A percentile compares a stretch with the other conserved stretches of the same genome.
Conservation (phyloP, 2,888 invertebrate genomes). For the Pachliopta kotzebuea region DNA sequence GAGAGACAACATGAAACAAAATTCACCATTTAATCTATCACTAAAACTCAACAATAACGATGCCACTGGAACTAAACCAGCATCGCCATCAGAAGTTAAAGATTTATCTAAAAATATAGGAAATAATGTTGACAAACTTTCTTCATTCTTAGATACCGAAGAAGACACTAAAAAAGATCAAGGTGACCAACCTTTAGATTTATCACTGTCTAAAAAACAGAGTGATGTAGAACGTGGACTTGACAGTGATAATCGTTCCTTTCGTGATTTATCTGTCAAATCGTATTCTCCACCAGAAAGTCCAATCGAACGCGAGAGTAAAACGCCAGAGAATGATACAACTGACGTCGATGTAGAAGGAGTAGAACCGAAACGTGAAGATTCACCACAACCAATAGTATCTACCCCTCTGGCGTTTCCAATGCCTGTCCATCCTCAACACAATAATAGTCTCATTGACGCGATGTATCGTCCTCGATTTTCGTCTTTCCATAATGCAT, state of each 20-base stretch:
- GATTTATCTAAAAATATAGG: constrained; percentile 59
- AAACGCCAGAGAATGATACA: constrained; percentile 75
- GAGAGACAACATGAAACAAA: constrained; percentile 60
- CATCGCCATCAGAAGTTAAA: constrained; percentile 55
- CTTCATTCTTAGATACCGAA: constrained; percentile 61
- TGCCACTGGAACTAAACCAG: constrained; percentile 46
- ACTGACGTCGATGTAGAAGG: constrained; percentile 80
- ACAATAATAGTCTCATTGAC: constrained; percentile 84
- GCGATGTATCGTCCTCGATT: constrained; percentile 85
- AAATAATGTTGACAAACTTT: constrained; percentile 54
- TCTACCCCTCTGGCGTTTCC: constrained; percentile 88
- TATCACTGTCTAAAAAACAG: constrained; percentile 83
- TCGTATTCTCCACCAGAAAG: constrained; percentile 74
- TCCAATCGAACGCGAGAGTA: constrained; percentile 56
- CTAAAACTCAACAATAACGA: constrained; percentile 61
- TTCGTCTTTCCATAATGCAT: constrained; percentile 72
- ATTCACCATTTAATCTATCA: constrained; percentile 63
- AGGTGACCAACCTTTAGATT: constrained; percentile 86
- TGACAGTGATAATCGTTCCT: constrained; percentile 65
- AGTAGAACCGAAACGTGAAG: constrained; percentile 68
- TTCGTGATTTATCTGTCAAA: constrained; percentile 65
- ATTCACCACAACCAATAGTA: constrained; percentile 60
- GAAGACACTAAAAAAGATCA: constrained; percentile 67
- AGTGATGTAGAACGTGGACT: constrained; percentile 64
- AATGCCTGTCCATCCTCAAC: constrained; percentile 91